A percentile compares a stretch with the other conserved stretches of the same genome.
Evolutionary conservation across 2,888 invertebrate species (phyloP).

Genomic region (Neocrepidodera transversa): DNA sequence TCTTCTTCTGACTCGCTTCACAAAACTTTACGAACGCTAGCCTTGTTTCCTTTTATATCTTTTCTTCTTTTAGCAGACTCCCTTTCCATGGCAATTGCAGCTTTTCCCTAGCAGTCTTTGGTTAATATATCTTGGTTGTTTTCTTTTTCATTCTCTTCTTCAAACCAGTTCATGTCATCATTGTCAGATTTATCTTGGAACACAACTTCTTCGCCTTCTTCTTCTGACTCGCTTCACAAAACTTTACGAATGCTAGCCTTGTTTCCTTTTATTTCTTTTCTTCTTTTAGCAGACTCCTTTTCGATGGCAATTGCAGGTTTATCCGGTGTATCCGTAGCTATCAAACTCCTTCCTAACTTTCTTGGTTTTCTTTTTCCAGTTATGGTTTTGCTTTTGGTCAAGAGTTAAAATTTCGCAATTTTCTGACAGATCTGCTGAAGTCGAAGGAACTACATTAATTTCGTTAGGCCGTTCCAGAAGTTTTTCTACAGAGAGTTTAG

Average conservation of each 20-base stretch:
- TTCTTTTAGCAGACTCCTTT: not conserved
- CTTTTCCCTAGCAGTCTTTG: not conserved
- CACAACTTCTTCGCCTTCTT: not conserved
- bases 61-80: too few species aligned
- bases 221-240: not conserved
- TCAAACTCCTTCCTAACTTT: not conserved
- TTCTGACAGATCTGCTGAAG: too few species aligned
- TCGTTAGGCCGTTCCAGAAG: too few species aligned
- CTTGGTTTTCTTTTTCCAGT: not conserved
- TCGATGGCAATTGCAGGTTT: not conserved
- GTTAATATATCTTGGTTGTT: too few species aligned
- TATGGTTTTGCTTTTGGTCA: not conserved
- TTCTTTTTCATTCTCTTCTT: too few species aligned
- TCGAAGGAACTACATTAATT: not conserved
- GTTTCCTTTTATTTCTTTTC: conserved; percentile 3
- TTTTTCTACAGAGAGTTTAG: too few species aligned
- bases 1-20: too few species aligned
- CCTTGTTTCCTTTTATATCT: too few species aligned
- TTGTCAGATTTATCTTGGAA: too few species aligned
- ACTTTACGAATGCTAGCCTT: not conserved
- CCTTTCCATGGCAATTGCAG: too few species aligned
- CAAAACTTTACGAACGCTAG: too few species aligned
- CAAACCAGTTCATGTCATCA: too few species aligned
- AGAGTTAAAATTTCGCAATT: not conserved
- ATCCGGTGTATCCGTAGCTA: conserved; percentile 1